Evolutionary conservation across 2,888 invertebrate species (phyloP).

Genomic region (Cenopis cana): DNA sequence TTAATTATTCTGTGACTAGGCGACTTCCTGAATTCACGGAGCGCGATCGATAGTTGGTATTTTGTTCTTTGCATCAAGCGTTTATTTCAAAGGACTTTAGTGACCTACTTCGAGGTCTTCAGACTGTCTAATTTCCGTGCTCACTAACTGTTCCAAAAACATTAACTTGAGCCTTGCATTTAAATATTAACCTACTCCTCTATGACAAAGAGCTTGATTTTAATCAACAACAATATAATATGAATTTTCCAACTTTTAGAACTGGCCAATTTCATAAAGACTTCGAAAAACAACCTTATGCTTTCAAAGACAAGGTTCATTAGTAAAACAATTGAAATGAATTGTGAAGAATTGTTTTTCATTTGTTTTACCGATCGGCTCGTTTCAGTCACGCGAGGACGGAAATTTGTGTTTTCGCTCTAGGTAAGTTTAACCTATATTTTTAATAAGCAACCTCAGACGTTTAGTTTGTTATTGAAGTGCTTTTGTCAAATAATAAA

Average conservation of each 20-base stretch:
- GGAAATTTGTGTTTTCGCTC: conserved; percentile 16
- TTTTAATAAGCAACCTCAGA: conserved; percentile 30
- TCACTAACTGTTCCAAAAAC: background rate
- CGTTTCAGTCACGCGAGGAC: conserved; percentile 30
- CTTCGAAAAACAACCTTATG: background rate
- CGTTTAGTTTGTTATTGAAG: conserved; percentile 5
- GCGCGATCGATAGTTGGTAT: too few species aligned
- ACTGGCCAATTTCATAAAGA: background rate
- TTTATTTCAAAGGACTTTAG: too few species aligned
- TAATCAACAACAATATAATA: background rate
- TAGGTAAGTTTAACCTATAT: conserved; percentile 34
- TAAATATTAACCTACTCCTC: background rate
- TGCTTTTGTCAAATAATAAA: background rate
- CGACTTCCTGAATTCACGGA: too few species aligned
- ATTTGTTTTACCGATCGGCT: conserved; percentile 32
- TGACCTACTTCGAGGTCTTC: too few species aligned
- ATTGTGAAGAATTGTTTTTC: conserved; percentile 19
- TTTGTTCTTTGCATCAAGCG: too few species aligned
- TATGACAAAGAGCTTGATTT: background rate
- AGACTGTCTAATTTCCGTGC: background rate
- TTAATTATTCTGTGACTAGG: too few species aligned
- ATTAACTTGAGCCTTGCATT: background rate
- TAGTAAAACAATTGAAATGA: background rate
- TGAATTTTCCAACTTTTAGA: background rate
- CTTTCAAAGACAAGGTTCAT: background rate